Evolutionary conservation across 2,113 vertebrate species (phyloP).

Genomic region (Pholis gunnellus): DNA sequence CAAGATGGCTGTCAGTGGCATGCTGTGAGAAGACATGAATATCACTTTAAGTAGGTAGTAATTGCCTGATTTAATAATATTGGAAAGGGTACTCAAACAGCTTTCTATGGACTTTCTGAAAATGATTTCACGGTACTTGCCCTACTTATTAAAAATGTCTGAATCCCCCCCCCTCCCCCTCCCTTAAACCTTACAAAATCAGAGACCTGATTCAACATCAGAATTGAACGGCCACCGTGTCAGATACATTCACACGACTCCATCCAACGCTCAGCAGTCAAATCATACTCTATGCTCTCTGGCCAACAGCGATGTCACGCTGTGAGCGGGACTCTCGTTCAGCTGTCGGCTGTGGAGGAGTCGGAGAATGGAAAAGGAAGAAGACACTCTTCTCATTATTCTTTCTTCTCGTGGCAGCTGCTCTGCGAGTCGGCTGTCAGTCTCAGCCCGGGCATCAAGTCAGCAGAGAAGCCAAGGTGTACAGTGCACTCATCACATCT

Average conservation of each 20-base stretch:
- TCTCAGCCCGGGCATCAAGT: conserved; percentile 53
- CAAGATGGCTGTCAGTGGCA: not conserved
- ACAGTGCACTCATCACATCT: conserved; percentile 56
- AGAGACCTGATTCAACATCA: not conserved
- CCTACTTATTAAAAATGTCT: too few relatives aligned
- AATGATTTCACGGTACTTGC: not conserved
- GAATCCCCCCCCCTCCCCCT: too few relatives aligned
- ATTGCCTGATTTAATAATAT: not conserved
- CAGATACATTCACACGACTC: conserved; percentile 22
- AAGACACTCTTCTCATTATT: conserved; percentile 67
- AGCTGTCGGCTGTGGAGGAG: conserved; percentile 40
- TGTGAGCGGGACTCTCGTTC: conserved; percentile 40
- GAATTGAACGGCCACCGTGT: not conserved
- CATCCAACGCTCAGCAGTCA: conserved; percentile 38
- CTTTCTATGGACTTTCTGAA: not conserved
- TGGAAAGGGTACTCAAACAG: not conserved
- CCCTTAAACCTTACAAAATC: not conserved
- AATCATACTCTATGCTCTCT: conserved; percentile 17
- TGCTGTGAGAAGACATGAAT: not conserved
- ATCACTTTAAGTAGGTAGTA: not conserved
- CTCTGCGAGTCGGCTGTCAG: conserved; percentile 71
- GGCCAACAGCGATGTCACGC: conserved; percentile 45
- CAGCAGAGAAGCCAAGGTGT: conserved; percentile 35
- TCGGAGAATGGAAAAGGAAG: conserved; percentile 20
- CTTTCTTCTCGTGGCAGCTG: conserved; percentile 43